A percentile compares a stretch with the other conserved stretches of the same genome.
Conservation (phyloP, 1,140 invertebrate species). For the Saccostrea cuccullata region DNA sequence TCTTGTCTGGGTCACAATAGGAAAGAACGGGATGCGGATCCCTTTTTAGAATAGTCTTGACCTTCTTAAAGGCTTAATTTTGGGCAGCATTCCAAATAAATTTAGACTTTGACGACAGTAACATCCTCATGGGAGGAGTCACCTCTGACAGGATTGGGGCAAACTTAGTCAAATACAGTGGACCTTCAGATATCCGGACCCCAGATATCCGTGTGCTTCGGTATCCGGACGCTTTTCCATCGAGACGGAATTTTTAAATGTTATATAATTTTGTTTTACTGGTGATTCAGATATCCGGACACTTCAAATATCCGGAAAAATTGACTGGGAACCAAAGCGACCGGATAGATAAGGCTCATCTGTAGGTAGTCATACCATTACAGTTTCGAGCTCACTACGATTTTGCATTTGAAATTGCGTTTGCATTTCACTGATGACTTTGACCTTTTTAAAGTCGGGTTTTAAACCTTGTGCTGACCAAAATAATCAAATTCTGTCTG, state of each 20-base stretch:
- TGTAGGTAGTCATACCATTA: constrained; percentile 71
- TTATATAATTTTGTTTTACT: too few species aligned
- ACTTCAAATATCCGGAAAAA: too few species aligned
- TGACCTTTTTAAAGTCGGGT: constrained; percentile 74
- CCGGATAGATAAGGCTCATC: too few species aligned
- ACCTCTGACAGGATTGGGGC: constrained; percentile 59
- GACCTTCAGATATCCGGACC: too few species aligned
- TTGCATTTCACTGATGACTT: constrained; percentile 63
- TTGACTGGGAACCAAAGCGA: too few species aligned
- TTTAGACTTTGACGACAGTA: background rate
- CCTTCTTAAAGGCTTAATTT: constrained; percentile 43
- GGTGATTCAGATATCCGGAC: too few species aligned
- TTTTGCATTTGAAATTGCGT: constrained; percentile 40
- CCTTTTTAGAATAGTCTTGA: constrained; percentile 41
- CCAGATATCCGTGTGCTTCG: too few species aligned
- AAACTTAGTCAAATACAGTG: constrained; percentile 66
- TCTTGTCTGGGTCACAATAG: constrained; percentile 42
- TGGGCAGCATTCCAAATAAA: constrained; percentile 42
- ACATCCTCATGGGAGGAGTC: constrained; percentile 11
- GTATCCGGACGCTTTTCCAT: too few species aligned
- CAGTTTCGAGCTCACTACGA: constrained; percentile 51
- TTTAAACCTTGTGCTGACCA: constrained; percentile 74
- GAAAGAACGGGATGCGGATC: constrained; percentile 28
- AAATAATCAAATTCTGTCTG: constrained; percentile 69
- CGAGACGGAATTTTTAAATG: too few species aligned